Evolutionary conservation across 2,797 vertebrate species (phyloP), one percentile per base, ranked within the genome.

Genomic region (Rhabdomys pumilio): DNA sequence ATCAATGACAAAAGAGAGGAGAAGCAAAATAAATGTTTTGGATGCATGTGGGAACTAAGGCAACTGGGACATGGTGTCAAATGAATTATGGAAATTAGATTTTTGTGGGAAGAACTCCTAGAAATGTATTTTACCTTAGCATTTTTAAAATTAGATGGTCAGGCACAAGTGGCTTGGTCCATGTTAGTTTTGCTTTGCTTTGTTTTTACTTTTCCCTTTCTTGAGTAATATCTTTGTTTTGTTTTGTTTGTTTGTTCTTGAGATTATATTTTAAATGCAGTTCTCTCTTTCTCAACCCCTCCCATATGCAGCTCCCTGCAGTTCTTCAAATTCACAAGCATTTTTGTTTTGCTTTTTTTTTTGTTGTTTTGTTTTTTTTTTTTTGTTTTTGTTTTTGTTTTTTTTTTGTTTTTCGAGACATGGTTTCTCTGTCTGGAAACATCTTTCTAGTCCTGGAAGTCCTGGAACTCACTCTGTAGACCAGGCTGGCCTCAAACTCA

Each of bases 121-220:
- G 22, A 72, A 44, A 11, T 26, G 10, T 76, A 26, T 95, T 84
- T 88, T 29, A 63, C 29, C 22, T 94, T 87, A 50, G 29, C 17
- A 76, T 22, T 24, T 91, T 96, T 84, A 81, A 73, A 90, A 14
- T 72, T 86, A 13, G 31, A 47, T 73, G 29, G 61, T 86, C 41
- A 89, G 2, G 77, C 38, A 90, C 6, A 50, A 94, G 84, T 41
- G 73, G 17, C 29, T 77, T 93, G 34, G 53, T 96, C 4, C 31
- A 3, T 76, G 44, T 89, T 22, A 44, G 41, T 22, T 29, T 94
- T 92, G 38, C 8, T 63, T 44, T 61, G 12, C 2, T 65, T 65
- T 69, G 11, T 3, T 69, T 69, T 69, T 6, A 12, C 2, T 85
- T 85, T 67, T 14, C 20, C 19, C 19, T 34, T 67, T 67, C 83